A percentile compares a stretch with the other conserved stretches of the same genome.
Conservation (phyloP, 2,797 vertebrate genomes). For the Crocodylus rhombifer region DNA sequence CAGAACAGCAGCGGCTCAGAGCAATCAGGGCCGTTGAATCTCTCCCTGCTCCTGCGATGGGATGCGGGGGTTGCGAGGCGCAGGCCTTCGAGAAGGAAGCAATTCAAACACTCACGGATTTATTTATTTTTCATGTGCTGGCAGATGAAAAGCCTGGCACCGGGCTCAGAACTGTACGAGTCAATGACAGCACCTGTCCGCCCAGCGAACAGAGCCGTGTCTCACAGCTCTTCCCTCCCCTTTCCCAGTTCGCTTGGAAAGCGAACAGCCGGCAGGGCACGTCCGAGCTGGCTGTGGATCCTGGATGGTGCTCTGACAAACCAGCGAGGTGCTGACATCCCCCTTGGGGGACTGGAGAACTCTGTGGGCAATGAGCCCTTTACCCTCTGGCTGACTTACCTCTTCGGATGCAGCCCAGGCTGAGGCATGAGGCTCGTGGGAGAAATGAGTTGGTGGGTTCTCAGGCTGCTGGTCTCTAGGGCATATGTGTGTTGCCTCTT, state of each 20-base stretch:
- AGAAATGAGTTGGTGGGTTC: background rate
- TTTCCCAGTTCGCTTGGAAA: background rate
- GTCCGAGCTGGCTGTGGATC: background rate
- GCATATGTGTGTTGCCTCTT: background rate
- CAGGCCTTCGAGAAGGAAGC: background rate
- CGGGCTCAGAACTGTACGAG: background rate
- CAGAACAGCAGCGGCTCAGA: background rate
- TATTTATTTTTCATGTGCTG: background rate
- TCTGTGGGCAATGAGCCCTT: background rate
- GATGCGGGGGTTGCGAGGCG: background rate
- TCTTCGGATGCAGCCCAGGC: background rate
- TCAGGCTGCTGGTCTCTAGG: background rate
- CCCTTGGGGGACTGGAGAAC: background rate
- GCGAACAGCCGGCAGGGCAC: background rate
- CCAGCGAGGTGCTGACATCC: background rate
- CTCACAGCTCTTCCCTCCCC: background rate
- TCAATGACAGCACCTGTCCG: conserved; percentile 37
- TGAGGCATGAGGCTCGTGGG: background rate
- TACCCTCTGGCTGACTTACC: background rate
- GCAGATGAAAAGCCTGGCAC: conserved; percentile 4
- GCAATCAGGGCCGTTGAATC: background rate
- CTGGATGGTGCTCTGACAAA: background rate
- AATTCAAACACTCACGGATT: background rate
- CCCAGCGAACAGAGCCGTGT: background rate
- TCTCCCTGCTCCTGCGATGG: background rate